Base-by-base conservation (phyloP, 2,888 invertebrate species). In the Scelioninae gen. 1 region DNA sequence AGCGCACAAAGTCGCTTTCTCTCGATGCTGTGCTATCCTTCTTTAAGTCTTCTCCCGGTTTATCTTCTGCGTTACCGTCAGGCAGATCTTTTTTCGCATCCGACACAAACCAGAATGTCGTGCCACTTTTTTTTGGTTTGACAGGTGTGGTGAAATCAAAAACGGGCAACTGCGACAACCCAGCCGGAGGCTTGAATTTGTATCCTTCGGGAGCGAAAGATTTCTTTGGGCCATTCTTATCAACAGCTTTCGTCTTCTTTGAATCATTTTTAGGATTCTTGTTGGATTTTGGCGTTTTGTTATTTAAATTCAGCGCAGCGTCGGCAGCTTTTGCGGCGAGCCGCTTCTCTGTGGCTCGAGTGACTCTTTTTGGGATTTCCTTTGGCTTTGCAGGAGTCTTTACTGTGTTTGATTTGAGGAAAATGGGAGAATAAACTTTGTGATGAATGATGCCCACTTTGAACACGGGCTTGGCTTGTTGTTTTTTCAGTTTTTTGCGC, bases 151-250 rank as follows among this genome's bases (percentile, higher is more conserved):
- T 69, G 43, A 66, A 56, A 10, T 88, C 89, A 82, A 88, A 88
- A 53, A 90, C 53, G 11, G 89, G 88, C 16, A 89, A 72, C 5
- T 81, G 60, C 0, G 66, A 16, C 9, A 90, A 34, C 0, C 87
- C 91, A 8, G 88, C 77, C 0, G 94, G 94, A 5, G 94, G 92
- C 85, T 92, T 93, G 86, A 95, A 95, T 10, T 89, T 84, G 13
- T 94, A 93, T 91, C 94, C 93, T 69, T 88, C 88, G 0, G 95
- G 94, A 9, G 94, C 94, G 91, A 95, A 94, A 0, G 93, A 93
- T 40, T 89, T 60, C 88, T 88, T 56, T 0, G 53, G 9, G 6
- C 10, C 47, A 4, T 10, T 75, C 7, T 6, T 56, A 0, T 38
- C 16, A 2, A 29, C 45, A 51, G n/a, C 71, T 15, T 55, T 0